A percentile compares a stretch with the other conserved stretches of the same genome.
Conservation (phyloP, 2,113 vertebrate species). For the rabbit (Oryctolagus cuniculus) region DNA sequence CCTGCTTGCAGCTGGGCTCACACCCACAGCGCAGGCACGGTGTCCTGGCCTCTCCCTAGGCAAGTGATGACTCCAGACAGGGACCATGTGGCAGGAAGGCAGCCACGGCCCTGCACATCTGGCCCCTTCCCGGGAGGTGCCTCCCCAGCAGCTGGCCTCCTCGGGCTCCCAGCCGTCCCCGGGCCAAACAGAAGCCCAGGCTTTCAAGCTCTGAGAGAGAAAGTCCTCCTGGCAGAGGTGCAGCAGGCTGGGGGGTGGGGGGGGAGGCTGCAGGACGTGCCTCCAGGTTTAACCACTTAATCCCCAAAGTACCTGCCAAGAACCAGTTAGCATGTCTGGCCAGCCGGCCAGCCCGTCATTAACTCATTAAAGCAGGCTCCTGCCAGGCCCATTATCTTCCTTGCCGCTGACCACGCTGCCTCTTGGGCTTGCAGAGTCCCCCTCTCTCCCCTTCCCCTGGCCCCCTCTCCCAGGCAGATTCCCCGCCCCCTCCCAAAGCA, state of each 20-base stretch:
- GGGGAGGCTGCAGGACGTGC: background rate
- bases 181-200: conserved; percentile 57
- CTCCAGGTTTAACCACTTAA: conserved; percentile 80
- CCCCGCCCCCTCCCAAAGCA: conserved; percentile 81
- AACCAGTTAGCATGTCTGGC: conserved; percentile 69
- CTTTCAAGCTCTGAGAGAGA: conserved; percentile 20
- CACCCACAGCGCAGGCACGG: background rate
- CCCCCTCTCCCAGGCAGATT: conserved; percentile 88
- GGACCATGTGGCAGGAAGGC: conserved; percentile 57
- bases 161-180: conserved; percentile 52
- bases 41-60: conserved; percentile 46
- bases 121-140: conserved; percentile 55
- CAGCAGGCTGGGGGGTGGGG: background rate
- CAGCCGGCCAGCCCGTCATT: background rate
- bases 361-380: conserved; percentile 66
- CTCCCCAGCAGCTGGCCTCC: conserved; percentile 68
- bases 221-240: conserved; percentile 44
- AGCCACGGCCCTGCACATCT: background rate
- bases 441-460: conserved; percentile 74
- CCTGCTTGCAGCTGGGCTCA: background rate
- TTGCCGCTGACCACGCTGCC: background rate
- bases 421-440: conserved; percentile 1
- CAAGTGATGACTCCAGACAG: conserved; percentile 24
- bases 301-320: conserved; percentile 81
- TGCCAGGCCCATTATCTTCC: conserved; percentile 54